Evolutionary conservation across 2,888 invertebrate species (phyloP), one percentile per base, ranked within the genome.

Genomic region (Creontiades dilutus): DNA sequence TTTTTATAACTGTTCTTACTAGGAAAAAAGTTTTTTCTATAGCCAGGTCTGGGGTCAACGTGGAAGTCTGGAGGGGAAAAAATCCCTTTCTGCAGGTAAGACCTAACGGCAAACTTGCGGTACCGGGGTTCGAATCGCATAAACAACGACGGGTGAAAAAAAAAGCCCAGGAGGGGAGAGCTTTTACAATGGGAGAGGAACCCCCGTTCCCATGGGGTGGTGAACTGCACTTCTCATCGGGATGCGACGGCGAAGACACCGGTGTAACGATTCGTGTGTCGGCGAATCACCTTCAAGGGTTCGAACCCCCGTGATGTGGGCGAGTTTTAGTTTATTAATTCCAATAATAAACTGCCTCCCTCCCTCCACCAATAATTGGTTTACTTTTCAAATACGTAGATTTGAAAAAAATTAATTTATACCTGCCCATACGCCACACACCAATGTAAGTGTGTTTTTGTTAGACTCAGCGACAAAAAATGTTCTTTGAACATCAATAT

Each of bases 111-210:
- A 85, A 28, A 85, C 23, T 85, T 85, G 61, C 61, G 85, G 85
- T 85, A 61, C 85, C 85, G n/a, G 57, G n/a, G 85, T 85, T 57
- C 16, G 85, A 85, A 85, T 85, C 85, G 85, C 85, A 85, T 85
- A 85, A 85, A 85, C 85, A 85, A 57, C 52, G 23, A 68, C 9
- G 68, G 68, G 68, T 57, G 37, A 55, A 85, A 85, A 19, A 61
- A 55, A 85, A 85, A 19, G 85, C 55, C n/a, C 19, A 37, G 23
- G 37, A 46, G 85, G 85, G 23, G 82, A 82, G 2, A 82, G 2
- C 9, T 13, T 11, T 37, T 57, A 85, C 85, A 85, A 85, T 85
- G 37, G 85, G 85, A 27, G 37, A 28, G 57, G 85, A 23, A 82
- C 48, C 55, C 37, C 55, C n/a, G 57, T 85, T 85, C 85, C 85